Conservation (phyloP, 2,888 invertebrate genomes). For the Mimumesa dahlbomi region DNA sequence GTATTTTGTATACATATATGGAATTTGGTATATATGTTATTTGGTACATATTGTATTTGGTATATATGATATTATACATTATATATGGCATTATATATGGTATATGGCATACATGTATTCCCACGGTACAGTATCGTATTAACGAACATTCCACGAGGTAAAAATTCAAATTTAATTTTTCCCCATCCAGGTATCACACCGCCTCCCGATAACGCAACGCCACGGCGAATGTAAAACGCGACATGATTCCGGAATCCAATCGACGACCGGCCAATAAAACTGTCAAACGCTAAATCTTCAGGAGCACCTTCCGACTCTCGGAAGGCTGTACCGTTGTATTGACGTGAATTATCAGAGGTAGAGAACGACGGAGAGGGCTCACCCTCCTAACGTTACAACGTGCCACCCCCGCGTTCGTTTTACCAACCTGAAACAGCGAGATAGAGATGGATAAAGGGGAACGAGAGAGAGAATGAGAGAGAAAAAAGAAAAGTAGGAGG, state of each 20-base stretch:
- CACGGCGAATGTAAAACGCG: slow-evolving; percentile 10
- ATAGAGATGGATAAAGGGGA: slow-evolving; percentile 24
- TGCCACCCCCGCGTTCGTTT: slow-evolving; percentile 41
- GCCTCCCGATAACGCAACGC: no score
- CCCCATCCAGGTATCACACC: no score
- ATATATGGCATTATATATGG: no score
- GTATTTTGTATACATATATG: no score
- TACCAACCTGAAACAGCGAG: slow-evolving; percentile 19
- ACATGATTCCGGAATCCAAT: slow-evolving; percentile 63
- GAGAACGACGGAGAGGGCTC: slow-evolving; percentile 41
- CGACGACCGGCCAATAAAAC: slow-evolving; percentile 68
- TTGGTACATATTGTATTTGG: no score
- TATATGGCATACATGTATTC: no score
- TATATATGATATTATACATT: no score
- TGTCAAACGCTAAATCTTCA: slow-evolving; percentile 61
- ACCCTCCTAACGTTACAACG: slow-evolving; percentile 28
- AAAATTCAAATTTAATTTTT: no score
- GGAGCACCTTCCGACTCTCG: slow-evolving; percentile 40
- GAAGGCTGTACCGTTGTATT: slow-evolving; percentile 58
- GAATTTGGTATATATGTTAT: no score
- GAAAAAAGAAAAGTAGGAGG: slow-evolving; percentile 9
- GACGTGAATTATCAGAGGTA: slow-evolving; percentile 74
- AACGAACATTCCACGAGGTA: no score
- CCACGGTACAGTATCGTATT: no score
- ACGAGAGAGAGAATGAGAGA: slow-evolving; percentile 17